Conservation (phyloP, 1,140 invertebrate genomes). For the Brachionus plicatilis region DNA sequence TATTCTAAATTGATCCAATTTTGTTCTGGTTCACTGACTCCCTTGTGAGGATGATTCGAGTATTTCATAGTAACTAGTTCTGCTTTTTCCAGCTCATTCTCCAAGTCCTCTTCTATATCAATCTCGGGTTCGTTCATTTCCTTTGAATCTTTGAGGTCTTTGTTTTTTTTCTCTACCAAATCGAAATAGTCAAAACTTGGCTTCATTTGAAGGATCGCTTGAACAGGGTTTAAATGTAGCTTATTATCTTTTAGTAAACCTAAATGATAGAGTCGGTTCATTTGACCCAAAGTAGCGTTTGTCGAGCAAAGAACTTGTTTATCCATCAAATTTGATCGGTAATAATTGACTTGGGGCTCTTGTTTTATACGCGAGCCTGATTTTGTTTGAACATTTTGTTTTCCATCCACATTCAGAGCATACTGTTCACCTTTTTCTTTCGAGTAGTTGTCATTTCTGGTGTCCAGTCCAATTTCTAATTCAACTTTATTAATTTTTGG, state of each 20-base stretch:
- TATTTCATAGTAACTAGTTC: slow-evolving; percentile 32
- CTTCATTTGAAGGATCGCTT: slow-evolving; percentile 36
- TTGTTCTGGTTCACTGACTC: neutral
- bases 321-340: slow-evolving; percentile 19
- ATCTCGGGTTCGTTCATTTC: neutral
- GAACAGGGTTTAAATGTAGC: slow-evolving; percentile 17
- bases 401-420: slow-evolving; percentile 35
- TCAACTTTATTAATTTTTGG: slow-evolving; percentile 32
- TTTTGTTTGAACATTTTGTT: neutral
- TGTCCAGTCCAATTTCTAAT: slow-evolving; percentile 15
- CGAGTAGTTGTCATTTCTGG: slow-evolving; percentile 27
- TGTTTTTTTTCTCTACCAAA: neutral
- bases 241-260: slow-evolving; percentile 10
- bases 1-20: slow-evolving; percentile 27
- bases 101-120: slow-evolving; percentile 4
- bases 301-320: neutral
- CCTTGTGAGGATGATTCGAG: neutral
- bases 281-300: slow-evolving; percentile 22
- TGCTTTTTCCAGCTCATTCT: slow-evolving; percentile 32
- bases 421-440: slow-evolving; percentile 24
- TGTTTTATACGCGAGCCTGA: neutral
- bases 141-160: neutral
- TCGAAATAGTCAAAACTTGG: slow-evolving; percentile 40
- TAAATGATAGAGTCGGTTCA: slow-evolving; percentile 39
- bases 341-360: neutral